phyloP scores from a whole-genome alignment of 2,113 vertebrate genomes.

The Rhineura floridana region DNA sequence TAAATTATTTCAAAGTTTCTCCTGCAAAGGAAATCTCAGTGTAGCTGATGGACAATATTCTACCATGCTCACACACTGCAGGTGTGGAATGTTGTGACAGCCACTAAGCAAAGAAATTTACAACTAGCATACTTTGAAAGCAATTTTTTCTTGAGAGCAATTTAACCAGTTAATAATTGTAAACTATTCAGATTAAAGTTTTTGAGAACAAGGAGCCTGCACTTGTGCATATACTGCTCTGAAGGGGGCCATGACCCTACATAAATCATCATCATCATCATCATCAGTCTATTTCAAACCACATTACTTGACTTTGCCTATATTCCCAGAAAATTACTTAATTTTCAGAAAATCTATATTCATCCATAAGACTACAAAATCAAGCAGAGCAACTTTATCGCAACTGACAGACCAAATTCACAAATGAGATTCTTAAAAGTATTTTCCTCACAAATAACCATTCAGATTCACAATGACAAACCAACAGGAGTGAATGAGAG shows the following conservation, averaged over 20 bases:
- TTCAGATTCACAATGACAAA: not conserved
- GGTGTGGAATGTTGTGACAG: not conserved
- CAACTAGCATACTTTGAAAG: not conserved
- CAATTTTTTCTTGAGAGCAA: not conserved
- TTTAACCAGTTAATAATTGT: not conserved
- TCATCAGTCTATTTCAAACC: constrained; percentile 2
- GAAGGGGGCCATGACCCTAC: not conserved
- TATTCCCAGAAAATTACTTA: constrained; percentile 21
- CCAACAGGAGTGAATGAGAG: not conserved
- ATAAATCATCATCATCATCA: not conserved
- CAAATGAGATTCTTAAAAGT: not conserved
- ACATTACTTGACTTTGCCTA: constrained; percentile 23
- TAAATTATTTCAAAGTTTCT: not conserved
- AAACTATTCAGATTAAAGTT: not conserved
- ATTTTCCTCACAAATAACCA: not conserved
- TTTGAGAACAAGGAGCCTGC: not conserved
- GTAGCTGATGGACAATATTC: not conserved
- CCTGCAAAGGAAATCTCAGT: constrained; percentile 10
- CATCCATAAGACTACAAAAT: constrained; percentile 16
- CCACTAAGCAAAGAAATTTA: not conserved
- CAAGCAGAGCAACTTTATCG: not conserved
- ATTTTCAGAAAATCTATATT: constrained; percentile 29
- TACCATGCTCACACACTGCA: constrained; percentile 16
- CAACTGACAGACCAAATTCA: not conserved
- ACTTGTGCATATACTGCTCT: not conserved